Evolutionary conservation across 2,888 invertebrate genomes (phyloP).

Genomic region (Sphinx pinastri): DNA sequence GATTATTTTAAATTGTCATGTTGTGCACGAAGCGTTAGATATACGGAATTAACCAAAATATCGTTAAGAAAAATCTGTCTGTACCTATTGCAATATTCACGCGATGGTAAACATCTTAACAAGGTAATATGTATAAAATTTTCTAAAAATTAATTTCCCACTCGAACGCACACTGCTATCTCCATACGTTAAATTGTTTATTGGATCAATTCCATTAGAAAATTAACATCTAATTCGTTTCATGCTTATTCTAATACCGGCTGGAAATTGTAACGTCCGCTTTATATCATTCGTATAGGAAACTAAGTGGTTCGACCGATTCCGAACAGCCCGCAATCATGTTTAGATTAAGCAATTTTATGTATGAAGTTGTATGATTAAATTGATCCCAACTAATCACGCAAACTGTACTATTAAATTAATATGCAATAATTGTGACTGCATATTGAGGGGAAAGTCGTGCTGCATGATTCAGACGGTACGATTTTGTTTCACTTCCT

Average conservation of each 20-base stretch:
- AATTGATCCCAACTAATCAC: slow-evolving; percentile 19
- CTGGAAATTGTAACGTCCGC: slow-evolving; percentile 12
- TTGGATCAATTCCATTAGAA: background rate
- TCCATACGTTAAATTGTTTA: background rate
- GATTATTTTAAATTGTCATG: too few relatives aligned
- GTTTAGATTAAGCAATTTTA: slow-evolving; percentile 27
- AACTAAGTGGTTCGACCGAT: slow-evolving; percentile 5
- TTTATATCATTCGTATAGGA: slow-evolving; percentile 18
- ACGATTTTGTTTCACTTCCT: slow-evolving; percentile 53
- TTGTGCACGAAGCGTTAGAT: too few relatives aligned
- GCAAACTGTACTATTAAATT: slow-evolving; percentile 21
- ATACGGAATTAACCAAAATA: too few relatives aligned
- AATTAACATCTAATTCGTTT: background rate
- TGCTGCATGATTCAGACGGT: slow-evolving; percentile 30
- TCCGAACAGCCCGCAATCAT: background rate
- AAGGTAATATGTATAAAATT: background rate
- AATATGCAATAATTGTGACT: slow-evolving; percentile 25
- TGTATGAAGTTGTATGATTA: slow-evolving; percentile 25
- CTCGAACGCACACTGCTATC: background rate
- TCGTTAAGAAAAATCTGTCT: too few relatives aligned
- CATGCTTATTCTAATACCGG: slow-evolving; percentile 1
- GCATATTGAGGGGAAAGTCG: slow-evolving; percentile 21
- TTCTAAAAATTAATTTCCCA: background rate
- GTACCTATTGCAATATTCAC: too few relatives aligned
- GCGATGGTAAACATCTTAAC: too few relatives aligned